Evolutionary conservation across 2,113 vertebrate genomes (phyloP).

Genomic region (Centropus bengalensis): DNA sequence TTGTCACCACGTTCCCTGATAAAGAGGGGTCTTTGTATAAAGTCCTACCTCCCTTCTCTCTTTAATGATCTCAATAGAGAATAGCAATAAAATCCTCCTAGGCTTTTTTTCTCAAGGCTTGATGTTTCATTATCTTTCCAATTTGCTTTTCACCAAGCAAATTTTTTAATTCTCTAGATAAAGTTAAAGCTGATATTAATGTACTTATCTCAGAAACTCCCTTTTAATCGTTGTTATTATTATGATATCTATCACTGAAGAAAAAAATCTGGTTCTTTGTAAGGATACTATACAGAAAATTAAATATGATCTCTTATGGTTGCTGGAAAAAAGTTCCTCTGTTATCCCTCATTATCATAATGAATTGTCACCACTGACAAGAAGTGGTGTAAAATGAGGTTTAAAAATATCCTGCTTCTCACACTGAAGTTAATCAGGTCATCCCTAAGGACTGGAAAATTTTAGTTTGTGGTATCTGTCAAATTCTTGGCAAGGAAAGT

Average conservation of each 20-base stretch:
- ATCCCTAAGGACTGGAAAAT: not conserved
- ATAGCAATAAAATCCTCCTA: not conserved
- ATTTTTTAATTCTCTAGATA: not conserved
- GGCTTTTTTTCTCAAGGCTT: not conserved
- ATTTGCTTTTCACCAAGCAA: not conserved
- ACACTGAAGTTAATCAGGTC: slow-evolving; percentile 23
- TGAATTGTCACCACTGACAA: slow-evolving; percentile 21
- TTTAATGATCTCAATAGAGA: not conserved
- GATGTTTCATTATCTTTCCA: not conserved
- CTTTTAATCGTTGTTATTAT: not conserved
- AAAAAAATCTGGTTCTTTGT: not conserved
- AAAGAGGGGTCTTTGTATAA: too few species aligned
- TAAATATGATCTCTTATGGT: not conserved
- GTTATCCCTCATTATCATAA: slow-evolving; percentile 47
- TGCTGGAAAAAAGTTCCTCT: not conserved
- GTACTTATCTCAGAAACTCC: not conserved
- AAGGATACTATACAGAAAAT: not conserved
- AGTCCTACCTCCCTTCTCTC: not conserved
- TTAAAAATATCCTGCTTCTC: slow-evolving; percentile 50
- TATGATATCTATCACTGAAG: not conserved
- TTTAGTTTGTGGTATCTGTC: not conserved
- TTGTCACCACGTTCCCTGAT: too few species aligned
- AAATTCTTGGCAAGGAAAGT: not conserved
- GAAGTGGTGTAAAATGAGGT: not conserved
- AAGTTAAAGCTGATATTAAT: not conserved